Evolutionary conservation across 2,797 vertebrate genomes (phyloP), one percentile per base, ranked within the genome.

Genomic region (Ataeniobius toweri): DNA sequence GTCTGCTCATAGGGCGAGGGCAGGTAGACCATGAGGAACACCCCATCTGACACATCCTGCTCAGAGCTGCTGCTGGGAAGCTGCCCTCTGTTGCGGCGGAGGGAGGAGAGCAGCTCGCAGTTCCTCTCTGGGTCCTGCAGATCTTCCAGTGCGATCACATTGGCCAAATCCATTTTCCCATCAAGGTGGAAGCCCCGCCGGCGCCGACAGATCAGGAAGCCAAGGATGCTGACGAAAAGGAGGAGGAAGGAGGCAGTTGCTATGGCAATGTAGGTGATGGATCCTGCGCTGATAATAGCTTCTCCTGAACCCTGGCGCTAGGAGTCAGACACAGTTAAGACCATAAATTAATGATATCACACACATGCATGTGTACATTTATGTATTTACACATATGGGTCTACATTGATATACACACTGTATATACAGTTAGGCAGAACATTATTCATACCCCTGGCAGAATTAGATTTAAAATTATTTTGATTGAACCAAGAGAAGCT

Each of bases 1-100:
- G 97, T 97, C 75, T 97, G 96, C 78, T 97, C 96, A 0, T 98
- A 97, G 0, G 96, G 97, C 0, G 96, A 95, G 10, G 96, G 97
- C 79, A 96, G 94, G 20, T 96, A 96, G 31, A 94, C 84, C 0
- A 95, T 94, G 77, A 96, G 94, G 78, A 94, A 94, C 1, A 95
- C 92, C 6, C 93, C 93, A 12, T 94, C 94, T 0, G 78, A 72
- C 89, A 87, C 0, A 74, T 94, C 93, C 72, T 91, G 91, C 36
- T 96, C 95, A 0, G 93, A 93, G 84, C 83, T 78, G 36, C 76
- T 83, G 83, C 88, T 89, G 68, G 91, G 84, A 0, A 89, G 31
- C 56, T 88, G 87, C 6, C 88, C 75, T 46, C 86, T 73, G 73
- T 81, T 80, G 58, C 90, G 85, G 0, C 90, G 88, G 65, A 94